Conservation (phyloP, 2,888 invertebrate species). For the Drosophila ustulata region DNA sequence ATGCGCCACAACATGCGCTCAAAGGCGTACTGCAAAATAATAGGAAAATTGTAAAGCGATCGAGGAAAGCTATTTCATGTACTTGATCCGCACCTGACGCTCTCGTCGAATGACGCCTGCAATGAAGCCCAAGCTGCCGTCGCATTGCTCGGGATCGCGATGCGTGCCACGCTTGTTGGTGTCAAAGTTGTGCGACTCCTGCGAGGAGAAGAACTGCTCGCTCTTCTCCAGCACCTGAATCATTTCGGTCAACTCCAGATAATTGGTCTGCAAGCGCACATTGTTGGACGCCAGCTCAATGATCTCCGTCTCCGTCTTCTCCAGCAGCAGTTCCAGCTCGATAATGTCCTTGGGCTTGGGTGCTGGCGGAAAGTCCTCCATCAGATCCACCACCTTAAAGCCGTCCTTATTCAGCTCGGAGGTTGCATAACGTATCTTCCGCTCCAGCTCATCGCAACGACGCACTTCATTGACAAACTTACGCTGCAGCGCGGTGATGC, state of each 20-base stretch:
- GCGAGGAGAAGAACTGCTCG: constrained; percentile 86
- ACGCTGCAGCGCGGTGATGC: constrained; percentile 91
- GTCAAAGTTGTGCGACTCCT: constrained; percentile 80
- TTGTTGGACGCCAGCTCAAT: constrained; percentile 97
- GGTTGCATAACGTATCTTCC: constrained; percentile 91
- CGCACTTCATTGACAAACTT: constrained; percentile 94
- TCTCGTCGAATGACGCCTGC: constrained; percentile 94
- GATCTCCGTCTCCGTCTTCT: constrained; percentile 97
- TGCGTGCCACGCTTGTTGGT: constrained; percentile 90
- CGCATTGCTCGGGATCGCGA: constrained; percentile 86
- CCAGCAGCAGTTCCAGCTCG: constrained; percentile 92
- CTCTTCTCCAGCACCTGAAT: constrained; percentile 96
- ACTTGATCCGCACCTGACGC: constrained; percentile 81
- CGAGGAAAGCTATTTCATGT: no score
- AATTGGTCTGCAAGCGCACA: constrained; percentile 95
- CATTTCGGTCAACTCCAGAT: constrained; percentile 94
- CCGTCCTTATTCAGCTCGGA: constrained; percentile 91
- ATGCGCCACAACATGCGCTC: constrained; percentile 95
- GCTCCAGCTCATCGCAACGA: constrained; percentile 93
- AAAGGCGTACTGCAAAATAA: constrained; percentile 88
- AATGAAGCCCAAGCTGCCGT: constrained; percentile 88
- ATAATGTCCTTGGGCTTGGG: constrained; percentile 92
- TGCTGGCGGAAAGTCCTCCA: constrained; percentile 88
- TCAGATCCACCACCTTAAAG: constrained; percentile 90
- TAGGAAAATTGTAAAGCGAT: background rate